Conservation (phyloP, 2,888 invertebrate genomes). For the Carterocephalus palaemon region DNA sequence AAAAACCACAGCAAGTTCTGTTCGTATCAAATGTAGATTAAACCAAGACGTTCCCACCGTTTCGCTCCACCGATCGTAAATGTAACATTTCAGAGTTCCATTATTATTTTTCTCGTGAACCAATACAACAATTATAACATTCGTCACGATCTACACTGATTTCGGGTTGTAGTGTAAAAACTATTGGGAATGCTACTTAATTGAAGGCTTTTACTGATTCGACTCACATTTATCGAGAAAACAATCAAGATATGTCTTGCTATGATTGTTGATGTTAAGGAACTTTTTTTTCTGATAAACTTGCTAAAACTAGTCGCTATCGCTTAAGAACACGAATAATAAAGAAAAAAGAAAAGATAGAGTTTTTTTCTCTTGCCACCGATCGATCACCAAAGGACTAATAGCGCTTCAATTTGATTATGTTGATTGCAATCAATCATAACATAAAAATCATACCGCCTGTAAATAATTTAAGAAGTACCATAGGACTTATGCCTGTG, state of each 20-base stretch:
- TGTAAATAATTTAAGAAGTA: too few species aligned
- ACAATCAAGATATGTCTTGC: conserved; percentile 12
- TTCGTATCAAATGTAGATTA: conserved; percentile 69
- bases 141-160: conserved; percentile 64
- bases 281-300: too few species aligned
- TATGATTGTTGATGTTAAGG: too few species aligned
- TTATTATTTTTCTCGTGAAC: conserved; percentile 73
- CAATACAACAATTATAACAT: conserved; percentile 72
- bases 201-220: conserved; percentile 45
- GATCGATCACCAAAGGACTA: too few species aligned
- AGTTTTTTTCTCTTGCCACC: too few species aligned
- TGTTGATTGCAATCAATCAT: too few species aligned
- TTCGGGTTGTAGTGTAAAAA: conserved; percentile 58
- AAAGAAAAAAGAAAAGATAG: too few species aligned
- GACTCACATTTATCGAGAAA: conserved; percentile 29
- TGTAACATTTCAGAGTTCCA: conserved; percentile 59
- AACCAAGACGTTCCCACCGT: conserved; percentile 72
- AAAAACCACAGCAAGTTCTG: conserved; percentile 57
- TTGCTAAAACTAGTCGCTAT: too few species aligned
- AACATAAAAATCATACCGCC: too few species aligned
- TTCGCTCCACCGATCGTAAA: conserved; percentile 64
- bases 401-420: too few species aligned
- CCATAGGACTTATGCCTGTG: too few species aligned
- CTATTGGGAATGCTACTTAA: conserved; percentile 52
- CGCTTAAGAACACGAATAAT: too few species aligned